phyloP scores from a whole-genome alignment of 2,797 vertebrate genomes.

The Pelochelys cantorii region DNA sequence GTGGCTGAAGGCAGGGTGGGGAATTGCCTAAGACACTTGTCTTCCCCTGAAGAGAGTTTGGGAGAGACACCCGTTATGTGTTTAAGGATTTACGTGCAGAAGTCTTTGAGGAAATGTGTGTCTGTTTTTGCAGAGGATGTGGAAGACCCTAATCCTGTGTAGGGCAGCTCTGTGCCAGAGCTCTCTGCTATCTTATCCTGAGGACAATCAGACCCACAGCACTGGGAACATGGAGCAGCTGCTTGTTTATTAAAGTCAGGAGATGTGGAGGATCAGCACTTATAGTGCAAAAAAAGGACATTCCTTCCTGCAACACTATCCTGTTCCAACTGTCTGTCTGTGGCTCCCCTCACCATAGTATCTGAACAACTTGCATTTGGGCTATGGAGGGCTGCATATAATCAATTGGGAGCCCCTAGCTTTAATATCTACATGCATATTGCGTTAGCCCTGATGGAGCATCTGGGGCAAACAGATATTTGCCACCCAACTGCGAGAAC shows the following conservation, averaged over 20 bases:
- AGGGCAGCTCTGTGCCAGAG: background rate
- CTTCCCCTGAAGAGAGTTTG: background rate
- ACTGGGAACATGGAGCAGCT: background rate
- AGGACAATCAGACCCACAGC: fast-evolving
- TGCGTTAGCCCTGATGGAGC: too few species aligned
- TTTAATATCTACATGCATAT: too few species aligned
- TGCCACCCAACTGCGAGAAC: too few species aligned
- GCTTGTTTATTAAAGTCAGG: background rate
- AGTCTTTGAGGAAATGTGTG: background rate
- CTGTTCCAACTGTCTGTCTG: background rate
- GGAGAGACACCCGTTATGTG: background rate
- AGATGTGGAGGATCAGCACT: background rate
- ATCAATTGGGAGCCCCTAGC: background rate
- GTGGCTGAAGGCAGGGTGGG: conserved; percentile 45
- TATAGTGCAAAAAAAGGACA: background rate
- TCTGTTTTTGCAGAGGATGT: background rate
- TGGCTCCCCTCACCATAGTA: background rate
- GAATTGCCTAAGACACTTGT: conserved; percentile 15
- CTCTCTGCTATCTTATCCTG: background rate
- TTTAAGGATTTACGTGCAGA: background rate
- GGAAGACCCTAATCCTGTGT: background rate
- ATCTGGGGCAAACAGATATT: too few species aligned
- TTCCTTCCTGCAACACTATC: background rate
- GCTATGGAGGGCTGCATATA: background rate
- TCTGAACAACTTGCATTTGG: background rate